These are phyloP conservation scores for Cryptophagus acutangulus DNA, from an alignment of 2,888 invertebrate species.

Conservation along the genomic window DNA sequence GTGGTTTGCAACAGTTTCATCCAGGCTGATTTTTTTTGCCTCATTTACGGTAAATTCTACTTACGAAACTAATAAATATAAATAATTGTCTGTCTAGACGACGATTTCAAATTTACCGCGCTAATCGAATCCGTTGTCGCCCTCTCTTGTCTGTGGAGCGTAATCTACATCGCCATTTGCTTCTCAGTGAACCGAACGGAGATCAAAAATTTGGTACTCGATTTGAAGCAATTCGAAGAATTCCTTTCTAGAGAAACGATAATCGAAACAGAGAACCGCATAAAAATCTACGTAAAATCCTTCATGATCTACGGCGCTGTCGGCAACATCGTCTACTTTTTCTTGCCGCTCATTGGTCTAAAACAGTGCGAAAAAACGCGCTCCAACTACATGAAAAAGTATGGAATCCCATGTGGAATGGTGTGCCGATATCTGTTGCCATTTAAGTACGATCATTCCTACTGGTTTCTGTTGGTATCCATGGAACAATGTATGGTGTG, in stretches of 20 bases:
- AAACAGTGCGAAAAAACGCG: slow-evolving; percentile 24
- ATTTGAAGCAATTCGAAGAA: slow-evolving; percentile 19
- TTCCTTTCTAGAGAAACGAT: slow-evolving; percentile 14
- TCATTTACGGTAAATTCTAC: slow-evolving; percentile 17
- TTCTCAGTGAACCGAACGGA: slow-evolving; percentile 5
- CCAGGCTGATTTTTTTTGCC: slow-evolving; percentile 22
- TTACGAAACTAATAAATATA: background rate
- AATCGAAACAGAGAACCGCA: slow-evolving; percentile 19
- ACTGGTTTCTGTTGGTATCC: slow-evolving; percentile 21
- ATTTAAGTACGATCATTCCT: slow-evolving; percentile 25
- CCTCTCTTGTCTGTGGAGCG: slow-evolving; percentile 2
- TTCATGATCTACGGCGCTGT: slow-evolving; percentile 24
- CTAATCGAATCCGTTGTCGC: slow-evolving; percentile 16
- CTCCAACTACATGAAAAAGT: slow-evolving; percentile 22
- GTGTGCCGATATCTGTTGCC: slow-evolving; percentile 25
- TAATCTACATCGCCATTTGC: slow-evolving; percentile 2
- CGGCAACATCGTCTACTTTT: slow-evolving; percentile 27
- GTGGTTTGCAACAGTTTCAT: too few species aligned
- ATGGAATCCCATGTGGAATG: slow-evolving; percentile 29
- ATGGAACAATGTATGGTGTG: slow-evolving; percentile 25
- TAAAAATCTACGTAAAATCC: slow-evolving; percentile 21
- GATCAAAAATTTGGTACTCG: slow-evolving; percentile 19
- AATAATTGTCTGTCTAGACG: slow-evolving; percentile 11
- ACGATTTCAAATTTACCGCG: slow-evolving; percentile 16
- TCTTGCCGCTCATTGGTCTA: slow-evolving; percentile 24